Evolutionary conservation across 2,113 vertebrate genomes (phyloP), one percentile per base, ranked within the genome.

Genomic region (Cinclus cinclus): DNA sequence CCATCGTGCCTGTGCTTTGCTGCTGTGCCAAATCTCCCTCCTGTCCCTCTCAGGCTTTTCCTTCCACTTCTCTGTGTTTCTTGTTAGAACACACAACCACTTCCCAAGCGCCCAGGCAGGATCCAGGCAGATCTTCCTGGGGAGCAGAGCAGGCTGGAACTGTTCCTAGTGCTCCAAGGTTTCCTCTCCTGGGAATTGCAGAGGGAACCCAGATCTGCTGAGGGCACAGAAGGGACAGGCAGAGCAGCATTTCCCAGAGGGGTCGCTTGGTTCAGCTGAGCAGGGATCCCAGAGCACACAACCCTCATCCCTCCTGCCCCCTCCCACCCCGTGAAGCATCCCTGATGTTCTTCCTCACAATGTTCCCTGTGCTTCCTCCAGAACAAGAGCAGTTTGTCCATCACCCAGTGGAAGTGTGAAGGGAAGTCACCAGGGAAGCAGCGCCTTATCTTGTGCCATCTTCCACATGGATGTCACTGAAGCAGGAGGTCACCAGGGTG

Each of bases 21-120:
- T 88, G 88, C 83, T 65, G 74, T 93, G 95, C 89, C 44, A 88
- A 85, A 80, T 76, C 75, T 74, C 81, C 92, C 87, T 85, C 83
- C 92, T 30, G 62, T 83, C 70, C 81, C 58, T 79, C 77, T 55
- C 44, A 46, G 89, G 90, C 80, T 93, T 77, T 89, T 82, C 81
- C 75, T 81, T 89, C 86, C 70, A 63, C 77, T 59, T 39, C 64
- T 67, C 39, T 2, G 1, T 47, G 47, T 77, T 87, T 83, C 76
- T 73, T 82, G 47, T 24, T 15, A 12, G 23, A 91, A 60, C 77
- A 28, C 28, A 60, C 41, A 60, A 15, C 13, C 52, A 2, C 58
- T 85, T 77, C 68, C 63, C 71, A 11, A 44, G 52, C 30, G 1
- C 27, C 37, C 65, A 35, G 73, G 33, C 6, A 25, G 55, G 50